Evolutionary conservation across 2,797 vertebrate genomes (phyloP), one percentile per base, ranked within the genome.

Genomic region (Tympanoctomys barrerae): DNA sequence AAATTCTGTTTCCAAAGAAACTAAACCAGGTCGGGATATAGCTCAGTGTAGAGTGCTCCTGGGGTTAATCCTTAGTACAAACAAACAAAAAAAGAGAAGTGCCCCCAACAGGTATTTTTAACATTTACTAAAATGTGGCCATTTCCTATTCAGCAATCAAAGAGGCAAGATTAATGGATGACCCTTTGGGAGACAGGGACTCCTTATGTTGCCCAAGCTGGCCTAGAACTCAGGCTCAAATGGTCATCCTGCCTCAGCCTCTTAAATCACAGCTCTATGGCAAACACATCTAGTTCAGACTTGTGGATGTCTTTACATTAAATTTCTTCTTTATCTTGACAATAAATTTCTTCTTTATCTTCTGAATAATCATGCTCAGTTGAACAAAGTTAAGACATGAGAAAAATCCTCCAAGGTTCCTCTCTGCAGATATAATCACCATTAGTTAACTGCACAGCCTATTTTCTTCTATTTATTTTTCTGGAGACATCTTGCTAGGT

Each of bases 331-430:
- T 71, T 61, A 82, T 79, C 7, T 0, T 24, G 68, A 79, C 61
- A n/a, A 68, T n/a, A 46, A 7, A 54, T 54, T 68, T 62, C 66
- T 86, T 79, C 33, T 5, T 71, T 61, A 82, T 79, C 7, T 3
- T 75, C 80, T 71, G 59, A 90, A 68, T 77, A 75, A 64, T 19
- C 26, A 88, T 5, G 24, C 2, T 91, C 14, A 68, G 0, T 64
- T 80, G 33, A 8, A 90, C 39, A 61, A 91, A 96, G 90, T 31
- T 39, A 90, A 75, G 89, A 81, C 42, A 36, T 90, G 57, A 80
- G 39, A 82, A 59, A 73, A 39, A 6, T 26, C 57, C 14, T 71
- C 39, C 52, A 16, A 13, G 62, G 46, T n/a, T 57, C 33, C 64
- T 62, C 61, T 78, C 26, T 62, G 77, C n/a, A 68, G 64, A 87